Evolutionary conservation across 1,140 invertebrate species (phyloP).

Genomic region (Meloidogyne floridensis): DNA sequence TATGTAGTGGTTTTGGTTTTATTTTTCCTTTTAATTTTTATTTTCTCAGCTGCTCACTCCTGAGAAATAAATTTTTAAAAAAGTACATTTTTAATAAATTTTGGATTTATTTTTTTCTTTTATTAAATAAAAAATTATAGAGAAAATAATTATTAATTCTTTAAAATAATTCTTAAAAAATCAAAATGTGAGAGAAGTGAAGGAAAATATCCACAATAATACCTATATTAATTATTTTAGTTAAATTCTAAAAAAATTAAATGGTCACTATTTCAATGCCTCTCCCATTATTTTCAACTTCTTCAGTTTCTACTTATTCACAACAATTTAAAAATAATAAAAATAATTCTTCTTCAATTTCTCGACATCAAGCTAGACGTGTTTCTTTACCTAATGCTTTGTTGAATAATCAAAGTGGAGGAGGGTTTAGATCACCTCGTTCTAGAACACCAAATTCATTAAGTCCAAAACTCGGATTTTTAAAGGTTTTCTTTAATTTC

Average conservation of each 20-base stretch:
- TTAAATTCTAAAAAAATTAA: not conserved
- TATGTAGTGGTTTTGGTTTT: not conserved
- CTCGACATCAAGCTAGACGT: constrained; percentile 21
- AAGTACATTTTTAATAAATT: too few relatives aligned
- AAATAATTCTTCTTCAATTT: not conserved
- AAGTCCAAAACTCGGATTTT: constrained; percentile 23
- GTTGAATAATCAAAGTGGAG: constrained; percentile 7
- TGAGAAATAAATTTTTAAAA: not conserved
- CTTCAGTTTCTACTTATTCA: not conserved
- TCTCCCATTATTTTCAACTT: constrained; percentile 8
- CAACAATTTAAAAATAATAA: constrained; percentile 14
- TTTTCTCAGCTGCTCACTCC: constrained; percentile 1
- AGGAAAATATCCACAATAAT: too few relatives aligned
- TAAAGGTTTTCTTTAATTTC: constrained; percentile 17
- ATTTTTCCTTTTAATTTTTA: not conserved
- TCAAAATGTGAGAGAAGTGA: too few relatives aligned
- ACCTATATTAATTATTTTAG: too few relatives aligned
- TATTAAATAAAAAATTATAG: too few relatives aligned
- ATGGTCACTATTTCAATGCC: not conserved
- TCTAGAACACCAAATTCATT: constrained; percentile 21
- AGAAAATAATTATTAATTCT: too few relatives aligned
- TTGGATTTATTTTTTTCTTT: too few relatives aligned
- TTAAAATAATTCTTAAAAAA: too few relatives aligned
- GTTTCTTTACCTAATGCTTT: constrained; percentile 29
- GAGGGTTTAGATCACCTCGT: not conserved